These are phyloP conservation scores for Lysiphlebus fabarum DNA, from an alignment of 1,140 invertebrate genomes.

Conservation along the genomic window DNA sequence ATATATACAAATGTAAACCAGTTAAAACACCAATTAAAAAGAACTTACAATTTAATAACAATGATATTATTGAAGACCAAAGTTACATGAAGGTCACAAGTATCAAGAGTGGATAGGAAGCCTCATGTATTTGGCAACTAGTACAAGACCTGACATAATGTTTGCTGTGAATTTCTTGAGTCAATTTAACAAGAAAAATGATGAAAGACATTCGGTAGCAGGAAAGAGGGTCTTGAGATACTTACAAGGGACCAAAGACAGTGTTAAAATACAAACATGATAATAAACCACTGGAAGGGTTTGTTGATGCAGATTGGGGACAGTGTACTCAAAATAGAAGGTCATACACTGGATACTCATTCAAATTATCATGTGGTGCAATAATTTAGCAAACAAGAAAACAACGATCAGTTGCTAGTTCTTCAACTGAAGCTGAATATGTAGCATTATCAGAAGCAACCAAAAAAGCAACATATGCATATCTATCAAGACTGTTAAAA, in stretches of 20 bases:
- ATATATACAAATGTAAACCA: slow-evolving; percentile 28
- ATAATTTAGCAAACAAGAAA: slow-evolving; percentile 8
- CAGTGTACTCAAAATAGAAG: background rate
- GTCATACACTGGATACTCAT: slow-evolving; percentile 14
- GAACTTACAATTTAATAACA: background rate
- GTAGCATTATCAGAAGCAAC: slow-evolving; percentile 9
- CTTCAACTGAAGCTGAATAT: slow-evolving; percentile 7
- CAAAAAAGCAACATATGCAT: background rate
- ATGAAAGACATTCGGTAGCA: slow-evolving; percentile 5
- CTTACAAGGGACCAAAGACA: slow-evolving; percentile 2
- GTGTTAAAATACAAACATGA: slow-evolving; percentile 3
- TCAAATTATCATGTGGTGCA: background rate
- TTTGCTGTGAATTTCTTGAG: slow-evolving; percentile 26
- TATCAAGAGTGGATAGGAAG: slow-evolving; percentile 36
- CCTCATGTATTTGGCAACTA: slow-evolving; percentile 34
- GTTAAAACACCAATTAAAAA: slow-evolving; percentile 26
- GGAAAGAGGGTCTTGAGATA: slow-evolving; percentile 8
- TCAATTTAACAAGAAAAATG: background rate
- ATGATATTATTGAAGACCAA: slow-evolving; percentile 1
- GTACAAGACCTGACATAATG: slow-evolving; percentile 40
- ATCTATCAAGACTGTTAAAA: background rate
- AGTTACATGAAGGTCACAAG: background rate
- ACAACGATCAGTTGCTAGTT: slow-evolving; percentile 1
- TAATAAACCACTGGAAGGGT: background rate
- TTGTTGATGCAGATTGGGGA: slow-evolving; percentile 11